phyloP scores from a whole-genome alignment of 2,113 vertebrate species.

The Tetraodon nigroviridis region DNA sequence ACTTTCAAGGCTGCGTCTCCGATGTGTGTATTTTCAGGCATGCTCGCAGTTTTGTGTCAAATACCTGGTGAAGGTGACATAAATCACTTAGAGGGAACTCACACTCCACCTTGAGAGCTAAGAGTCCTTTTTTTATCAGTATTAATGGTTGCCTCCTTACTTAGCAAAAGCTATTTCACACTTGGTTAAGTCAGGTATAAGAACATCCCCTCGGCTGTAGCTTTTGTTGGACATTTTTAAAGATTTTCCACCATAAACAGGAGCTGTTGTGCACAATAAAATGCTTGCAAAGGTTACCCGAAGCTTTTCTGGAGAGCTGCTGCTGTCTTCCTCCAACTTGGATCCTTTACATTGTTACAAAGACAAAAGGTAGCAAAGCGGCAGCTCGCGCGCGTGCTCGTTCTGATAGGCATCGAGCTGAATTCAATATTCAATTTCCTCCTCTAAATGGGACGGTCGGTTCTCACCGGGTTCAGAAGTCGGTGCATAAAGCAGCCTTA shows the following conservation, averaged over 20 bases:
- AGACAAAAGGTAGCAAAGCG: neutral
- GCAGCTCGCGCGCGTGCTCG: neutral
- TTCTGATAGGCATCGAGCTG: slow-evolving; percentile 14
- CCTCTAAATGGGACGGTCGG: slow-evolving; percentile 57
- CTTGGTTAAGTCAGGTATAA: slow-evolving; percentile 75
- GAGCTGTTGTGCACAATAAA: slow-evolving; percentile 59
- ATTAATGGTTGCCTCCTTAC: slow-evolving; percentile 80
- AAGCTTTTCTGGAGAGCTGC: slow-evolving; percentile 42
- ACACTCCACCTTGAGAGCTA: slow-evolving; percentile 77
- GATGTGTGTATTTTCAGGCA: slow-evolving; percentile 28
- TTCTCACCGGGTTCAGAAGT: slow-evolving; percentile 26
- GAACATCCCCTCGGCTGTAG: slow-evolving; percentile 74
- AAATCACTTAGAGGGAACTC: slow-evolving; percentile 73
- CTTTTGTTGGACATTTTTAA: slow-evolving; percentile 70
- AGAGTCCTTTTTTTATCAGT: slow-evolving; percentile 76
- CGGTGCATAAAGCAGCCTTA: slow-evolving; percentile 40
- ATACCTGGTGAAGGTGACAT: slow-evolving; percentile 75
- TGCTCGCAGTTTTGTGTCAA: slow-evolving; percentile 36
- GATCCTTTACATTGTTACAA: slow-evolving; percentile 21
- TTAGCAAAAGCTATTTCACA: slow-evolving; percentile 82
- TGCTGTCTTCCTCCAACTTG: slow-evolving; percentile 36
- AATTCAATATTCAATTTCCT: slow-evolving; percentile 59
- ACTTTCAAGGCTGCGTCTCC: neutral
- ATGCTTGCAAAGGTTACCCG: slow-evolving; percentile 45
- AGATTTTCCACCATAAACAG: slow-evolving; percentile 69